Conservation (phyloP, 2,888 invertebrate species). For the Priocnemis perturbator region DNA sequence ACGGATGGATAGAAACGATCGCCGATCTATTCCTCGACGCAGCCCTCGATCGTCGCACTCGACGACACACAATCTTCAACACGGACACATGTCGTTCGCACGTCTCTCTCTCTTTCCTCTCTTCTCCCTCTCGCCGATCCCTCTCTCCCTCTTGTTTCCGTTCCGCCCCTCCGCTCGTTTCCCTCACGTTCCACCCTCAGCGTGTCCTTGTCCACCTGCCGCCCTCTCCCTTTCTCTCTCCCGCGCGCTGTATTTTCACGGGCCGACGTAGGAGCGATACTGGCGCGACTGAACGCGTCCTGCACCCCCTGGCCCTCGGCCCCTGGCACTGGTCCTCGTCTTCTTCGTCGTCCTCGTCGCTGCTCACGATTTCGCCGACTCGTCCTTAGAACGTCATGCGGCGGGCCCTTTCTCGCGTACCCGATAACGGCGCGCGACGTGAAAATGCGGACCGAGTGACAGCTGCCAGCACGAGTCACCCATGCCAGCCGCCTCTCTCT, state of each 20-base stretch:
- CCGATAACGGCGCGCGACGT: constrained; percentile 53
- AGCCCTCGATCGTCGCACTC: constrained; percentile 51
- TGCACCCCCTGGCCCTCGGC: constrained; percentile 4
- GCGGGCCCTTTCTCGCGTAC: constrained; percentile 28
- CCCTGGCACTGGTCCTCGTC: background rate
- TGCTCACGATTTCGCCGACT: too few species aligned
- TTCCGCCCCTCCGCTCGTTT: constrained; percentile 18
- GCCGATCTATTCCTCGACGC: constrained; percentile 39
- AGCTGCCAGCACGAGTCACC: constrained; percentile 70
- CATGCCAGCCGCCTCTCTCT: constrained; percentile 60
- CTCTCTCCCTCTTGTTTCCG: constrained; percentile 14
- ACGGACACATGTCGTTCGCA: constrained; percentile 55
- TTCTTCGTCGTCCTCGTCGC: constrained; percentile 12
- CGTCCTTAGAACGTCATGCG: too few species aligned
- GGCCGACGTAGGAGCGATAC: constrained; percentile 26
- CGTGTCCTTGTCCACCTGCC: constrained; percentile 16
- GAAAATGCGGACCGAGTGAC: constrained; percentile 69
- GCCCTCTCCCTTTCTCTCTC: constrained; percentile 39
- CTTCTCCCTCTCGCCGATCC: constrained; percentile 18
- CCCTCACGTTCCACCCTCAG: constrained; percentile 16
- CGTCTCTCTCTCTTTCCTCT: constrained; percentile 32
- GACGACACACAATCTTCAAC: constrained; percentile 49
- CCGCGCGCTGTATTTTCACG: constrained; percentile 38
- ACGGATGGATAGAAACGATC: constrained; percentile 27
- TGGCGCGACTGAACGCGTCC: constrained; percentile 15